Percentiles rank a stretch among this genome's conserved stretches.
Conservation (phyloP, 1,140 invertebrate genomes). For the Pogonomyrmex californicus region DNA sequence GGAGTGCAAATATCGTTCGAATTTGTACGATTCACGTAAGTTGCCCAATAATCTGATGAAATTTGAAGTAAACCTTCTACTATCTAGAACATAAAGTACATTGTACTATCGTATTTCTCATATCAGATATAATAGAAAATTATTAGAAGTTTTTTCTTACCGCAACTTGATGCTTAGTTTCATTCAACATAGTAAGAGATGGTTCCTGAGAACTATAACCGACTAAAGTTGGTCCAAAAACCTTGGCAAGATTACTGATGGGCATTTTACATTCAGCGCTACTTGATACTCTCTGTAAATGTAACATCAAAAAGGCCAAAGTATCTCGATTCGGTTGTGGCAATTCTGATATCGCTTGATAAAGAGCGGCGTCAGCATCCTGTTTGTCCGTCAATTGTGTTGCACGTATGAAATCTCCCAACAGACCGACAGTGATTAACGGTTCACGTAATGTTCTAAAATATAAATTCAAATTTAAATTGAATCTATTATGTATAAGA, state of each 20-base stretch:
- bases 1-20: constrained; percentile 78
- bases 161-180: constrained; percentile 89
- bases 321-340: constrained; percentile 96
- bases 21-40: constrained; percentile 87
- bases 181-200: constrained; percentile 89
- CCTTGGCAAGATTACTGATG: constrained; percentile 91
- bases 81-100: constrained; percentile 85
- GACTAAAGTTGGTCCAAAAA: constrained; percentile 95
- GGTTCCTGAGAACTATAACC: constrained; percentile 92
- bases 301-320: constrained; percentile 94
- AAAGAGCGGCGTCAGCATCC: constrained; percentile 88
- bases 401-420: constrained; percentile 93
- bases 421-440: constrained; percentile 91
- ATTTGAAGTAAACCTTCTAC: constrained; percentile 90
- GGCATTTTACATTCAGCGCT: constrained; percentile 93
- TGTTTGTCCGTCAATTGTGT: constrained; percentile 87
- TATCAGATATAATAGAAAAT: neutral
- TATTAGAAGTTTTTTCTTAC: constrained; percentile 80
- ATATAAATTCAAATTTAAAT: constrained; percentile 8
- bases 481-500: neutral
- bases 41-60: constrained; percentile 90
- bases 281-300: constrained; percentile 93
- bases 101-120: neutral
- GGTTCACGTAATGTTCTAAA: constrained; percentile 91
- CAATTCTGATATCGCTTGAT: constrained; percentile 91